Evolutionary conservation across 2,113 vertebrate species (phyloP).

Genomic region (Ellobius talpinus): DNA sequence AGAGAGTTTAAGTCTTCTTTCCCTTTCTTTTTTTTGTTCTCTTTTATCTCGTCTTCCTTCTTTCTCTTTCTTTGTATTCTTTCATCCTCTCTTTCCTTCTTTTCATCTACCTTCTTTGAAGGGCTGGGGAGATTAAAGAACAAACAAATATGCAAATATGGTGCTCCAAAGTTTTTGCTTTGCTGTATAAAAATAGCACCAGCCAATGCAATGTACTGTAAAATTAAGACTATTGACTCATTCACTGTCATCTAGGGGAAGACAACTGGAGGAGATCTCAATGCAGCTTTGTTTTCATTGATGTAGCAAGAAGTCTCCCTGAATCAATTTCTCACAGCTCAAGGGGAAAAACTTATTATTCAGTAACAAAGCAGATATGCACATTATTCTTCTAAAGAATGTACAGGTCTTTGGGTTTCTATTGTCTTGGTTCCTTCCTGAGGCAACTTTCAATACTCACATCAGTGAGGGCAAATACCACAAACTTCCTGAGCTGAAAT

Average conservation of each 20-base stretch:
- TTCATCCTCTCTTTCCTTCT: background rate
- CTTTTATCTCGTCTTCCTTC: background rate
- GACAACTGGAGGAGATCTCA: background rate
- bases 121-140: background rate
- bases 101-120: background rate
- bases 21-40: background rate
- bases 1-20: background rate
- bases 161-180: background rate
- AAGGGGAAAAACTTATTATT: background rate
- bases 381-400: background rate
- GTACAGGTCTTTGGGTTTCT: background rate
- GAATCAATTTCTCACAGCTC: background rate
- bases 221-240: background rate
- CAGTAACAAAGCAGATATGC: background rate
- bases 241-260: background rate
- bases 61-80: background rate
- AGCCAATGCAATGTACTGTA: background rate
- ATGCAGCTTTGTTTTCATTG: slow-evolving; percentile 4
- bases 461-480: background rate
- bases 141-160: background rate
- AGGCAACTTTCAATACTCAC: background rate
- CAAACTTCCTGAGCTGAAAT: background rate
- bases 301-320: slow-evolving; percentile 5
- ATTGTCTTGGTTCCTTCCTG: background rate
- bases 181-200: background rate